Conservation (phyloP, 1,140 invertebrate genomes). For the Zophobas atratus region DNA sequence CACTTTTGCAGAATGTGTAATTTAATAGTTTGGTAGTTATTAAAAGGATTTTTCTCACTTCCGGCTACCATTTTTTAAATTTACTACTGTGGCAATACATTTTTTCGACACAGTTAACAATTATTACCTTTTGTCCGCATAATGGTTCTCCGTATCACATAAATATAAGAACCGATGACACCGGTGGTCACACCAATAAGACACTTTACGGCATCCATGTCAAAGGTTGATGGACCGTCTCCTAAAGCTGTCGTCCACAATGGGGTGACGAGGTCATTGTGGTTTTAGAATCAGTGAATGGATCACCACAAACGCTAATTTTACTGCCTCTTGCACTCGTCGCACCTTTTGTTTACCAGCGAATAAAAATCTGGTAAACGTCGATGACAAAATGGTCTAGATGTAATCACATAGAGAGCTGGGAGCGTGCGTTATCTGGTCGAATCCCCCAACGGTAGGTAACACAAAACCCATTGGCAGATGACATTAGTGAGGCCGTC, state of each 20-base stretch:
- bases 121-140: too few relatives aligned
- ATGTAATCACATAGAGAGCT: slow-evolving; percentile 8
- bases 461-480: slow-evolving; percentile 41
- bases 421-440: slow-evolving; percentile 16
- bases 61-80: too few relatives aligned
- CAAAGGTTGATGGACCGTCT: background rate
- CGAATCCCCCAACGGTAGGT: slow-evolving; percentile 22
- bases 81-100: too few relatives aligned
- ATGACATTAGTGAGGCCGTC: slow-evolving; percentile 37
- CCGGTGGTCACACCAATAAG: slow-evolving; percentile 24
- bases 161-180: too few relatives aligned
- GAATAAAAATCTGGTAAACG: too few relatives aligned
- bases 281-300: slow-evolving; percentile 32
- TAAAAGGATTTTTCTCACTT: too few relatives aligned
- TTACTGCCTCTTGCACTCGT: slow-evolving; percentile 7
- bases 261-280: slow-evolving; percentile 32
- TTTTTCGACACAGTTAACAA: too few relatives aligned
- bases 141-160: too few relatives aligned
- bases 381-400: slow-evolving; percentile 21
- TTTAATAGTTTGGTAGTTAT: too few relatives aligned
- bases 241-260: slow-evolving; percentile 18
- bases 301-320: slow-evolving; percentile 22
- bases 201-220: slow-evolving; percentile 5
- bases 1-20: background rate
- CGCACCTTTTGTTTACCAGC: background rate